Evolutionary conservation across 2,113 vertebrate species (phyloP), one percentile per base, ranked within the genome.

Genomic region (Thunnus maccoyii): DNA sequence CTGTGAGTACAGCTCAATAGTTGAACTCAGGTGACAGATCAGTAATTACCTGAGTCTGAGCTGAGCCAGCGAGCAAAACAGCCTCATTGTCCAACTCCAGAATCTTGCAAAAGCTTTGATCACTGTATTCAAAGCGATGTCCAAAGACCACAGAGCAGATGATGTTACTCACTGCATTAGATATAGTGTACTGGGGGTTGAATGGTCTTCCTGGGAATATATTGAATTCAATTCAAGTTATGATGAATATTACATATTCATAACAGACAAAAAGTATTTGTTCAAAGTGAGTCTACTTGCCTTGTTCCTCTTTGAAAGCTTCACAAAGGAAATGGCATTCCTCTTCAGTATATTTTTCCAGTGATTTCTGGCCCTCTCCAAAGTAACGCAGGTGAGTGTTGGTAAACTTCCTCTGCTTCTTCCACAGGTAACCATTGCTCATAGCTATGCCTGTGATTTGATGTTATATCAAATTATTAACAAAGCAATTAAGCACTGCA

Each of bases 131-230:
- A 9, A 97, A 99, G 72, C 96, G 96, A 73, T 94, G 94, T 18
- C 97, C 97, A 44, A 99, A 98, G 77, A 95, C 78, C 88, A 98
- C 82, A 17, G 94, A 96, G 36, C 92, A 95, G 71, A 98, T 96
- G 41, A 97, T 93, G 85, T 98, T 98, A 0, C 95, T 90, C 88
- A 98, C 95, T 18, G 95, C 95, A 3, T 89, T 93, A 7, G 94
- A 95, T 48, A 98, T 81, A 47, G 88, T 95, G 82, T 94, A 95
- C 7, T 96, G 95, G 66, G 97, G 96, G 70, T 98, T 87, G 90
- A 98, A 97, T 2, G 96, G 94, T 72, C 93, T 92, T 41, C 95
- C 97, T 99, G 86, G 51, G 65, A 46, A 78, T 1, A 25, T 11
- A 30, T 4, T 9, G 3, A 64, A 71, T 58, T n/a, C 0, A 48